Percentiles rank a stretch among this genome's conserved stretches.
Evolutionary conservation across 2,113 vertebrate genomes (phyloP).

Genomic region (Propithecus coquereli): DNA sequence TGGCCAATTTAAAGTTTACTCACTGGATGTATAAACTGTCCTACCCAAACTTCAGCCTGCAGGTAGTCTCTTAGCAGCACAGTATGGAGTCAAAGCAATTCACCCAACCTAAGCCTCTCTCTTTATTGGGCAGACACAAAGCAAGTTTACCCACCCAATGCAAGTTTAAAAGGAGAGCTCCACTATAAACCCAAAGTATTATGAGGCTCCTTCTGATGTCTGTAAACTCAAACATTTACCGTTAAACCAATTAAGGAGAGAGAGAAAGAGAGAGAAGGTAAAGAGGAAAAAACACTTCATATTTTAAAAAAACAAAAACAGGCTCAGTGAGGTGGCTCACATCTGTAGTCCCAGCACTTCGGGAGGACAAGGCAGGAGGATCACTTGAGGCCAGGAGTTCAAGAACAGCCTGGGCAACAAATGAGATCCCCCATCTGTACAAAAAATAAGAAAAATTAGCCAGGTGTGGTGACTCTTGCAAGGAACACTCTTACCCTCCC

Average conservation of each 20-base stretch:
- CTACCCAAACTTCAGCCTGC: not conserved
- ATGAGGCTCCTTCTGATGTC: not conserved
- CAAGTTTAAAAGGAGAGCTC: not conserved
- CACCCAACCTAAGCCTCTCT: not conserved
- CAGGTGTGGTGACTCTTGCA: not conserved
- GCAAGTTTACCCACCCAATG: not conserved
- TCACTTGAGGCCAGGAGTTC: not conserved
- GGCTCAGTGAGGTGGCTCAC: not conserved
- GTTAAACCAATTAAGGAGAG: not conserved
- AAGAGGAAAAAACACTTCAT: not conserved
- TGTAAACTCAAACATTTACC: not conserved
- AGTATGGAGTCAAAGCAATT: not conserved
- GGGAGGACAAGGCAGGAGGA: not conserved
- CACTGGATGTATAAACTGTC: not conserved
- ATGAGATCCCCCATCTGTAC: not conserved
- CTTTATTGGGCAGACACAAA: not conserved
- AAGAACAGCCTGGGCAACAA: not conserved
- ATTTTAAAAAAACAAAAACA: not conserved
- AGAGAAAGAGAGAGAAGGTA: not conserved
- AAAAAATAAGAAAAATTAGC: not conserved
- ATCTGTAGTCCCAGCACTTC: not conserved
- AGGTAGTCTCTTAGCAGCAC: not conserved
- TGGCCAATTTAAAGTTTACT: not conserved
- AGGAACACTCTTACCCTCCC: not conserved
- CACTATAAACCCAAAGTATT: not conserved